Percentiles rank a stretch among this genome's conserved stretches.
Conservation (phyloP, 2,797 vertebrate genomes). For the Dallia pectoralis region DNA sequence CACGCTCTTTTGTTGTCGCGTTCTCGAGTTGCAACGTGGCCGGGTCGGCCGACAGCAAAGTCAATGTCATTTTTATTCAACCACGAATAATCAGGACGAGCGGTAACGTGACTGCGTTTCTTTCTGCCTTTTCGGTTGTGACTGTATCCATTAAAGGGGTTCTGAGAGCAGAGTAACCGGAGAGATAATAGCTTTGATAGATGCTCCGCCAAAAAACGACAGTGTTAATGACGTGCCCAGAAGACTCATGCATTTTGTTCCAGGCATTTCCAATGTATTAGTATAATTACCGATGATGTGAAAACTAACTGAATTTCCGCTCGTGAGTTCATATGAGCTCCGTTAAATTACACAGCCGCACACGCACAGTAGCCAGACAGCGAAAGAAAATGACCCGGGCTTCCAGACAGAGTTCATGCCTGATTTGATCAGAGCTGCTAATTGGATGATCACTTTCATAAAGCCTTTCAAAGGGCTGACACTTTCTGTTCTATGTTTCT, state of each 20-base stretch:
- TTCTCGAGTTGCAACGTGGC: not conserved
- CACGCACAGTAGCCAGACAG: constrained; percentile 21
- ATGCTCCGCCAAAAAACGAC: constrained; percentile 88
- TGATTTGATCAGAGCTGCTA: constrained; percentile 93
- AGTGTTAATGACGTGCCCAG: constrained; percentile 87
- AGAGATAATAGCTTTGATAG: constrained; percentile 89
- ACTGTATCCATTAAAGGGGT: constrained; percentile 52
- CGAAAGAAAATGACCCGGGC: constrained; percentile 84
- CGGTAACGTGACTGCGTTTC: not conserved
- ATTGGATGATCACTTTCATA: constrained; percentile 96
- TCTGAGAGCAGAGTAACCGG: constrained; percentile 71
- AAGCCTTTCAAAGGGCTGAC: constrained; percentile 90
- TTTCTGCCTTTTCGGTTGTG: not conserved
- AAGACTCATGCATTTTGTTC: constrained; percentile 90
- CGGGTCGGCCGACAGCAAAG: not conserved
- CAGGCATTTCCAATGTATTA: constrained; percentile 90
- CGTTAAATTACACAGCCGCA: constrained; percentile 80
- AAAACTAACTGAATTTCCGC: constrained; percentile 93
- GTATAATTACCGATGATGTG: constrained; percentile 95
- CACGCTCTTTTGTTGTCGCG: not conserved
- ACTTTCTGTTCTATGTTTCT: constrained; percentile 81
- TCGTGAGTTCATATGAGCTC: constrained; percentile 87
- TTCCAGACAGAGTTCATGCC: constrained; percentile 83
- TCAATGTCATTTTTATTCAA: not conserved
- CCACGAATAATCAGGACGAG: not conserved